phyloP scores from a whole-genome alignment of 2,797 vertebrate species.

The Alauda arvensis region DNA sequence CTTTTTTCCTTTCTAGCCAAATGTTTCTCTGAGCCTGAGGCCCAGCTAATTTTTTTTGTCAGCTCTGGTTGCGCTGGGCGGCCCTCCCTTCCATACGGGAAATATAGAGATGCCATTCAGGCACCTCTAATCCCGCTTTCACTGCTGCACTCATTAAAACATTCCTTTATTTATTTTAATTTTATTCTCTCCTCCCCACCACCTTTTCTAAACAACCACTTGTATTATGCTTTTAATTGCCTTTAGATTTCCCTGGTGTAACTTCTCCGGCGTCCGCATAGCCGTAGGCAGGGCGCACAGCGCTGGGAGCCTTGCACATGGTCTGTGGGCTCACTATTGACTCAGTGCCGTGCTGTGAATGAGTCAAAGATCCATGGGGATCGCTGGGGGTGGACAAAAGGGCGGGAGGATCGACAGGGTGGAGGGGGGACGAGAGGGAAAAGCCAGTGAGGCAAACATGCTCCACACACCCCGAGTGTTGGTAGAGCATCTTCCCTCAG shows the following conservation, averaged over 20 bases:
- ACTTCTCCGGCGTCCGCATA: background rate
- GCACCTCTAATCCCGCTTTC: conserved; percentile 46
- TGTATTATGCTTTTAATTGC: conserved; percentile 56
- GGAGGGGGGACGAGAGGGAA: background rate
- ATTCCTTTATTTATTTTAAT: conserved; percentile 65
- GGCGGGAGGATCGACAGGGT: background rate
- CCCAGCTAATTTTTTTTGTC: conserved; percentile 49
- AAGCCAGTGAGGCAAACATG: rapidly evolving
- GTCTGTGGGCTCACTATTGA: conserved; percentile 38
- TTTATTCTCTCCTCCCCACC: conserved; percentile 50
- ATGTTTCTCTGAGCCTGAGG: conserved; percentile 46
- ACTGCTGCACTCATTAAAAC: conserved; percentile 58
- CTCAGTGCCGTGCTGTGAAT: conserved; percentile 37
- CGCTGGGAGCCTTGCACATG: background rate
- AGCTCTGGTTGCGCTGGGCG: conserved; percentile 38
- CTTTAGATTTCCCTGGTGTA: conserved; percentile 54
- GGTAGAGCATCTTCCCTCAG: background rate
- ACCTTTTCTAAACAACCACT: conserved; percentile 57
- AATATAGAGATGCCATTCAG: conserved; percentile 64
- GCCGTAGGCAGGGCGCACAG: conserved; percentile 17
- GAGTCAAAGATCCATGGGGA: conserved; percentile 51
- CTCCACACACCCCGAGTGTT: rapidly evolving
- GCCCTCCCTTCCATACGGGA: conserved; percentile 49
- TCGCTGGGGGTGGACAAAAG: conserved; percentile 11
- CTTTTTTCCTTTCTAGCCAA: conserved; percentile 56